phyloP scores from a whole-genome alignment of 2,113 vertebrate species.

The Larimichthys crocea region DNA sequence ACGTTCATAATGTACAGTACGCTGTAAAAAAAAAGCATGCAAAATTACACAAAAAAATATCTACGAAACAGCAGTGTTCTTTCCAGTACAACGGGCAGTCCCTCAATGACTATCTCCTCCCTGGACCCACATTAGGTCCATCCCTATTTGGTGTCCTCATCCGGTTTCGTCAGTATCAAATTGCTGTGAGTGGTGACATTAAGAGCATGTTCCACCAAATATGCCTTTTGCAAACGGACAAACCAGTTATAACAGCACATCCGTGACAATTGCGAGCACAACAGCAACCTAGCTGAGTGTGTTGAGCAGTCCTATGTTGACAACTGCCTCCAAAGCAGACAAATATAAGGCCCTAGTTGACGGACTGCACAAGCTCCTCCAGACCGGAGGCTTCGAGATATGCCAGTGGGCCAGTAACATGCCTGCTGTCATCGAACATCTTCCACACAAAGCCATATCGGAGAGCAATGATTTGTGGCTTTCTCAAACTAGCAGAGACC shows the following conservation, averaged over 20 bases:
- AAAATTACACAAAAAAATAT: no score
- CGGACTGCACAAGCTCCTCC: conserved; percentile 5
- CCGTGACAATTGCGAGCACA: neutral
- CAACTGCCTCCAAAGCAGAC: conserved; percentile 24
- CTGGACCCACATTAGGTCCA: conserved; percentile 16
- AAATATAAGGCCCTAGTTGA: conserved; percentile 10
- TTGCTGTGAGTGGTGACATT: conserved; percentile 24
- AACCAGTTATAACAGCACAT: conserved; percentile 42
- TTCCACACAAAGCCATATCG: conserved; percentile 1
- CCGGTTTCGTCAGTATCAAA: conserved; percentile 1
- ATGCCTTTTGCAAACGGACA: conserved; percentile 16
- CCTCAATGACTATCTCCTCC: conserved; percentile 23
- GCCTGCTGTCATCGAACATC: conserved; percentile 9
- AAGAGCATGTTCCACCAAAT: conserved; percentile 52
- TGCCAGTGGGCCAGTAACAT: conserved; percentile 37
- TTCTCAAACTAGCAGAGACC: neutral
- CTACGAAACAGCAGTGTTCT: neutral
- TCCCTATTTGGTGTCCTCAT: conserved; percentile 1
- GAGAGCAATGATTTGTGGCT: conserved; percentile 48
- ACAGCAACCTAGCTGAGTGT: neutral
- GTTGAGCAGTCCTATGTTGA: conserved; percentile 35
- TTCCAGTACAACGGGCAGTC: neutral
- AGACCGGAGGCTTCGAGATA: conserved; percentile 20
- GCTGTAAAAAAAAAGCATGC: no score
- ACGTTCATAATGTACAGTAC: no score